Percentiles rank a stretch among this genome's conserved stretches.
Conservation (phyloP, 2,113 vertebrate species). For the Psephotus haematonotus region DNA sequence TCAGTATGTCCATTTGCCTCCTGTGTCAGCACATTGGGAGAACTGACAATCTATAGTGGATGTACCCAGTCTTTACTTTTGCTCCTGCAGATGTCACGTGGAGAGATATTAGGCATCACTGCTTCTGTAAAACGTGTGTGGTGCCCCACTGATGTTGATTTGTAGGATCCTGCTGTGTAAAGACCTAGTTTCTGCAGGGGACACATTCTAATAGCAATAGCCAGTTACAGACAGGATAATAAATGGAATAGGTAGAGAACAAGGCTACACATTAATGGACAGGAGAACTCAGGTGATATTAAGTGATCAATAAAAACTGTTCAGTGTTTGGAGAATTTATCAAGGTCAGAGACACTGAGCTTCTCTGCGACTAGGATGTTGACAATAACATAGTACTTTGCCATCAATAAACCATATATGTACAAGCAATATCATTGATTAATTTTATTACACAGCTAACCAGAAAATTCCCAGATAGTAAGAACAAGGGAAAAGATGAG, state of each 20-base stretch:
- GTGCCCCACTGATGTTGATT: slow-evolving; percentile 78
- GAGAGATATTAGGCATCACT: slow-evolving; percentile 73
- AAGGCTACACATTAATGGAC: slow-evolving; percentile 69
- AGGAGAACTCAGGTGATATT: slow-evolving; percentile 67
- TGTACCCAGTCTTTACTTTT: slow-evolving; percentile 70
- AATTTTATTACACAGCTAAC: background rate
- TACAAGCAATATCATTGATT: background rate
- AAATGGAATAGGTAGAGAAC: slow-evolving; percentile 68
- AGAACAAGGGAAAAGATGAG: background rate
- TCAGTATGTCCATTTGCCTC: background rate
- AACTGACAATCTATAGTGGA: slow-evolving; percentile 37
- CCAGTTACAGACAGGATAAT: slow-evolving; percentile 78
- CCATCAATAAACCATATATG: background rate
- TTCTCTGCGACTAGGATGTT: slow-evolving; percentile 36
- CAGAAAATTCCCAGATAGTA: background rate
- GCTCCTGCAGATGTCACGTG: slow-evolving; percentile 67
- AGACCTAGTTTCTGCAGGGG: slow-evolving; percentile 80
- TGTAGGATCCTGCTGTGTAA: slow-evolving; percentile 78
- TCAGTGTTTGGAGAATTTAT: slow-evolving; percentile 72
- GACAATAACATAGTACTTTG: slow-evolving; percentile 27
- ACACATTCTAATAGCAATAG: slow-evolving; percentile 66
- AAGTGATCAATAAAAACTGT: slow-evolving; percentile 75
- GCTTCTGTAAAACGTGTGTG: slow-evolving; percentile 70
- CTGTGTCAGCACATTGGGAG: background rate
- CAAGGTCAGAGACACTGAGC: slow-evolving; percentile 71